phyloP scores from a whole-genome alignment of 2,888 invertebrate genomes.

The Drosophila imparisetae region DNA sequence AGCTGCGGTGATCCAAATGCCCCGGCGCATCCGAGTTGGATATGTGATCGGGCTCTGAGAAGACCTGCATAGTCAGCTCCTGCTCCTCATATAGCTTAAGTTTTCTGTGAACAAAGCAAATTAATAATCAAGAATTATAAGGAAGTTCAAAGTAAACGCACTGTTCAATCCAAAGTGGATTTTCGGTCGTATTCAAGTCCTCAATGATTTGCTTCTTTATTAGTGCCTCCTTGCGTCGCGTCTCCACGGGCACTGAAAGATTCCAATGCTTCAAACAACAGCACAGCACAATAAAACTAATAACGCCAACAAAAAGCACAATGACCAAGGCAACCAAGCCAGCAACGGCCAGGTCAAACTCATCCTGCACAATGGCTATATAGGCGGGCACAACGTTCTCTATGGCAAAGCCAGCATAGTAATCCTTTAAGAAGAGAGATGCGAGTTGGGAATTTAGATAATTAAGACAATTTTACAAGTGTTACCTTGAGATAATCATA shows the following conservation, averaged over 20 bases:
- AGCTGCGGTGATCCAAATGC: constrained; percentile 82
- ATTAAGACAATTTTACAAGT: not conserved
- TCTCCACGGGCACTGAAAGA: constrained; percentile 91
- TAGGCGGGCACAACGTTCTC: constrained; percentile 91
- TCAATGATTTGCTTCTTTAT: constrained; percentile 93
- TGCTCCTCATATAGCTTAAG: constrained; percentile 95
- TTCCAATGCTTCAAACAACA: constrained; percentile 95
- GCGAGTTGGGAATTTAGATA: not conserved
- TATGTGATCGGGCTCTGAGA: constrained; percentile 89
- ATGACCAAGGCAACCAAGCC: constrained; percentile 94
- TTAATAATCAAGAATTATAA: not conserved
- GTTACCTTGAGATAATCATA: constrained; percentile 91
- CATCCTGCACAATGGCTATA: constrained; percentile 88
- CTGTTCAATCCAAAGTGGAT: constrained; percentile 97
- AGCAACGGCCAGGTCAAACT: constrained; percentile 94
- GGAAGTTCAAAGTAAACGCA: constrained; percentile 83
- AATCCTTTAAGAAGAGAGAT: constrained; percentile 81
- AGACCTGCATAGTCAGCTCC: constrained; percentile 96
- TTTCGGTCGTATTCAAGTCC: constrained; percentile 94
- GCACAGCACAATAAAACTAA: constrained; percentile 94
- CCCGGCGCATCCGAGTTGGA: constrained; percentile 84
- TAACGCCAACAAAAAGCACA: constrained; percentile 93
- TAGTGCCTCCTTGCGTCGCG: constrained; percentile 92
- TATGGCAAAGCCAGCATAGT: constrained; percentile 90
- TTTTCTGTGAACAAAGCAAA: constrained; percentile 86